phyloP scores from a whole-genome alignment of 2,888 invertebrate species.

The Polydrusus cervinus region DNA sequence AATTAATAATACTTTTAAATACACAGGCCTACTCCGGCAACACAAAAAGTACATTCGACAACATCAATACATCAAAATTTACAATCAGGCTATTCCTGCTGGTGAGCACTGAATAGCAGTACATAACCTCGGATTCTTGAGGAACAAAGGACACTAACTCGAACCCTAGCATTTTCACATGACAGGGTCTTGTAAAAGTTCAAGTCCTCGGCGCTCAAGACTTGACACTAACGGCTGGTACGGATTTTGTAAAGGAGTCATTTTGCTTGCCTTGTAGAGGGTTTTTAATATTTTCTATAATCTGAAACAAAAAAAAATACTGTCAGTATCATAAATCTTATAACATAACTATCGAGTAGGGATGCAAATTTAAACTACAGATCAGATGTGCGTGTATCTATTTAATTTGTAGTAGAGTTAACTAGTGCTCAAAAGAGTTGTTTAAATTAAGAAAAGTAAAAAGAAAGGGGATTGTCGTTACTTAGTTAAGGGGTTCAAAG shows the following conservation, averaged over 20 bases:
- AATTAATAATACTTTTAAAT: conserved; percentile 51
- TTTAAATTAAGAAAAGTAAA: too few species aligned
- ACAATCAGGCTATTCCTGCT: conserved; percentile 30
- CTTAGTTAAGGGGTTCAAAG: too few species aligned
- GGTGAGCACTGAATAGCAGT: not conserved
- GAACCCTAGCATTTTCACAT: conserved; percentile 48
- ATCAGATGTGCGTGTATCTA: not conserved
- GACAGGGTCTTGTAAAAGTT: conserved; percentile 23
- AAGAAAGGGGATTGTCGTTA: too few species aligned
- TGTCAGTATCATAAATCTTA: conserved; percentile 6
- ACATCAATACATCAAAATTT: conserved; percentile 36
- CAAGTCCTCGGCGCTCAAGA: conserved; percentile 59
- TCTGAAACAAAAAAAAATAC: conserved; percentile 60
- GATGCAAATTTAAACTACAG: not conserved
- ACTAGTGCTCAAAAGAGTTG: too few species aligned
- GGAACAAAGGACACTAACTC: conserved; percentile 22
- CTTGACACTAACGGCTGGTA: conserved; percentile 66
- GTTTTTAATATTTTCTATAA: conserved; percentile 61
- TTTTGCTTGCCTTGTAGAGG: conserved; percentile 55
- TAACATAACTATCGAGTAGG: not conserved
- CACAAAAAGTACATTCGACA: conserved; percentile 33
- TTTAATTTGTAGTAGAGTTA: too few species aligned
- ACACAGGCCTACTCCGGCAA: conserved; percentile 39
- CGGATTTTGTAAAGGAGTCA: conserved; percentile 60
- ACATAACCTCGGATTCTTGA: conserved; percentile 3